Conservation (phyloP, 2,797 vertebrate species). For the Kryptolebias ocellatus region DNA sequence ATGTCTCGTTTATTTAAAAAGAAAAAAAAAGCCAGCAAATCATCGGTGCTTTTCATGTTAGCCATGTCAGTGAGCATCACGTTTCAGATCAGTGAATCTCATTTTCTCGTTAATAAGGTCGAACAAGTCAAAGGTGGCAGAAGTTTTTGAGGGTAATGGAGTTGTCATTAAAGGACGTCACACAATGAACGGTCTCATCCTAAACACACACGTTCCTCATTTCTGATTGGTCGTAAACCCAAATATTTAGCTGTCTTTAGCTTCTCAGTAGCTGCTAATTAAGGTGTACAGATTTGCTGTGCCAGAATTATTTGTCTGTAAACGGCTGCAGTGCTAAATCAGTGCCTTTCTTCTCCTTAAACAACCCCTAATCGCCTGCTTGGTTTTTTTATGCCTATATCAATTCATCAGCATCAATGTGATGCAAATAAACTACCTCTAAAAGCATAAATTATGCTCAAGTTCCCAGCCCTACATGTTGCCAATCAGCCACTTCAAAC, state of each 20-base stretch:
- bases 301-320: not conserved
- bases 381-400: not conserved
- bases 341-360: not conserved
- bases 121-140: conserved; percentile 28
- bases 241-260: not conserved
- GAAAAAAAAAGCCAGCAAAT: conserved; percentile 28
- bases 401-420: conserved; percentile 6
- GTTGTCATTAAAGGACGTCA: conserved; percentile 7
- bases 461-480: conserved; percentile 22
- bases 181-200: conserved; percentile 9
- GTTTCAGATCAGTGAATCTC: conserved; percentile 55
- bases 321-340: conserved; percentile 1
- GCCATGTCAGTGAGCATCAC: conserved; percentile 63
- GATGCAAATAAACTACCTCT: conserved; percentile 20
- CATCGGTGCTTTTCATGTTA: conserved; percentile 42
- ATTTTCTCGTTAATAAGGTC: conserved; percentile 38
- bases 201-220: not conserved
- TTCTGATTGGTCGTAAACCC: not conserved
- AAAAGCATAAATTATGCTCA: conserved; percentile 35
- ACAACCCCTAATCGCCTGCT: not conserved
- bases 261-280: conserved; percentile 1
- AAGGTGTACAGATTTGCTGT: not conserved
- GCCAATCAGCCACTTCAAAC: conserved; percentile 11
- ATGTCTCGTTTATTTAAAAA: conserved; percentile 14
- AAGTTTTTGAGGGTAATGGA: conserved; percentile 23